Base-by-base conservation (phyloP, 2,797 vertebrate species). In the Schizopygopsis malacanthus region DNA sequence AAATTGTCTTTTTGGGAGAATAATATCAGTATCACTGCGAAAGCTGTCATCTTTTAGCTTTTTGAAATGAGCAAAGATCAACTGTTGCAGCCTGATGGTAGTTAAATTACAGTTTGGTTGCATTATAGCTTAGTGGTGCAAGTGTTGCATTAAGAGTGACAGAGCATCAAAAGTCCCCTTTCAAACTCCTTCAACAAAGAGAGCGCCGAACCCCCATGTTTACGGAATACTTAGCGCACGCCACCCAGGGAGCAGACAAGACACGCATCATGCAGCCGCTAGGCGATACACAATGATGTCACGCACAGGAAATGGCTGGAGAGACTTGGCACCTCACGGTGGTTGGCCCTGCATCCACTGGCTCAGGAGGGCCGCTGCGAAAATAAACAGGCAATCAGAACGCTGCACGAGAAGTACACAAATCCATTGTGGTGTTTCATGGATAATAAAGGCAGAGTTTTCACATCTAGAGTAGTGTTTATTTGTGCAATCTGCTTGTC, bases 321-420 rank as follows among this genome's bases (percentile, higher is more conserved):
- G 95, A 93, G 91, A 95, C 94, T 97, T 97, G 97, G 97, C 97
- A 98, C 97, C 97, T 97, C 96, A 94, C 92, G 94, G 93, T 94
- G 93, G 69, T 94, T 95, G 96, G 96, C 95, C 94, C 91, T 93
- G 95, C 96, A 95, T 96, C 96, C 95, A 96, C 96, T 96, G 97
- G 97, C 96, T 96, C 95, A 94, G 95, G 94, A 95, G 96, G 95
- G 94, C 94, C 92, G 91, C 95, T 97, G 96, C 93, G 96, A 99
- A 98, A 99, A 99, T 98, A 99, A 99, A 99, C 97, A 98, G 95
- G 96, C 97, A 99, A 99, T 99, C 98, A 99, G 97, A 96, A 97
- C 91, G 94, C 95, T 88, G 96, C 93, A 90, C 93, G 93, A 96
- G 96, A 88, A 95, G 93, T 97, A 97, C 96, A 98, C 97, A 98